Evolutionary conservation across 2,113 vertebrate species (phyloP), one percentile per base, ranked within the genome.

Genomic region (Tretioscincus oriximinensis): DNA sequence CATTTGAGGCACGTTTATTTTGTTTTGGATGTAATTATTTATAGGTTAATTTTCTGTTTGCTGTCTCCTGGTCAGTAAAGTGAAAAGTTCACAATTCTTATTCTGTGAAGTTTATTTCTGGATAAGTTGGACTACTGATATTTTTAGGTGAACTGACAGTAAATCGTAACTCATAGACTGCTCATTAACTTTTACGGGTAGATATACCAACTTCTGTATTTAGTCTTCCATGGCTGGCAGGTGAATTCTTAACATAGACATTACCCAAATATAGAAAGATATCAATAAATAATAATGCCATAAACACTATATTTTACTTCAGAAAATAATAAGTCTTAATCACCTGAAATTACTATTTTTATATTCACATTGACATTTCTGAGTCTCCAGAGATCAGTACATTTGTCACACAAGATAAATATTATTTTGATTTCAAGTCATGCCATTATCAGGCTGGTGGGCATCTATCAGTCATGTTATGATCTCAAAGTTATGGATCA

Each of bases 131-230:
- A 81, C 84, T 92, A 90, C 86, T 97, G 95, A 95, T 94, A 96
- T 96, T 96, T 97, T 89, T 92, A 92, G 90, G 93, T 95, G 92
- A 93, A 93, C 93, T 94, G 89, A 94, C 90, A 91, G 90, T 95
- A 96, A 97, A 96, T 95, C 88, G 79, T 93, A 97, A 95, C 89
- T 96, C 94, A 94, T 89, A 95, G 96, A 93, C 92, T 95, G 90
- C 92, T 97, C 92, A 89, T 97, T 97, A 97, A 97, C 94, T 97
- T 96, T 96, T 96, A 94, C 92, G 95, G 97, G 91, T 94, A 95
- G 93, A 94, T 95, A 71, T 83, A 89, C 78, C 92, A 91, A 89
- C 75, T 92, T 90, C 77, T 2, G 91, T 89, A 80, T 92, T 89
- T 89, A 49, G 66, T 86, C 51, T 89, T 66, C 84, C 51, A 85